Conservation (phyloP, 2,113 vertebrate species). For the Ptychochromis oligacanthus region DNA sequence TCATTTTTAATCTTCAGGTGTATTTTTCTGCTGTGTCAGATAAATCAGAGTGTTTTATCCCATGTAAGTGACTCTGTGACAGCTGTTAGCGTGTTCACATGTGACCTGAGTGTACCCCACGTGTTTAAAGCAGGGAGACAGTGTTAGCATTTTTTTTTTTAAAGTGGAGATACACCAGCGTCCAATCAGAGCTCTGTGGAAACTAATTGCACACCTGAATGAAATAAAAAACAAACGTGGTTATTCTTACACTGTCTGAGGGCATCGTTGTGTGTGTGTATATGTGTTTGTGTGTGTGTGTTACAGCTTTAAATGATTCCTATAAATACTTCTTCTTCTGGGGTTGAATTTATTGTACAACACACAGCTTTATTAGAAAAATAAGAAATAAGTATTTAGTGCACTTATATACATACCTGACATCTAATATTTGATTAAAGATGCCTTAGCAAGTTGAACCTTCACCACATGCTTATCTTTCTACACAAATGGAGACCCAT, state of each 20-base stretch:
- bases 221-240: conserved; percentile 33
- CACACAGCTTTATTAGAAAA: background rate
- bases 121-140: background rate
- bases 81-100: background rate
- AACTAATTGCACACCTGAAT: background rate
- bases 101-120: accelerated
- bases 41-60: background rate
- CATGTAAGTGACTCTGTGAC: background rate
- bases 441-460: background rate
- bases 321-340: background rate
- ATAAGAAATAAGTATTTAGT: background rate
- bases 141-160: conserved; percentile 14
- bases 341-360: accelerated
- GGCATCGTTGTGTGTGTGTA: background rate
- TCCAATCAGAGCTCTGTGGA: conserved; percentile 9
- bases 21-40: background rate
- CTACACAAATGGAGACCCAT: background rate
- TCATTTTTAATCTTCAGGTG: background rate
- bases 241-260: background rate
- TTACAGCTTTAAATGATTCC: background rate
- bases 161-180: background rate
- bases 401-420: accelerated
- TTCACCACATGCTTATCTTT: background rate
- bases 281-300: background rate
- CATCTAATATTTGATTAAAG: background rate